Evolutionary conservation across 2,797 vertebrate species (phyloP), one percentile per base, ranked within the genome.

Genomic region (Diceros bicornis): DNA sequence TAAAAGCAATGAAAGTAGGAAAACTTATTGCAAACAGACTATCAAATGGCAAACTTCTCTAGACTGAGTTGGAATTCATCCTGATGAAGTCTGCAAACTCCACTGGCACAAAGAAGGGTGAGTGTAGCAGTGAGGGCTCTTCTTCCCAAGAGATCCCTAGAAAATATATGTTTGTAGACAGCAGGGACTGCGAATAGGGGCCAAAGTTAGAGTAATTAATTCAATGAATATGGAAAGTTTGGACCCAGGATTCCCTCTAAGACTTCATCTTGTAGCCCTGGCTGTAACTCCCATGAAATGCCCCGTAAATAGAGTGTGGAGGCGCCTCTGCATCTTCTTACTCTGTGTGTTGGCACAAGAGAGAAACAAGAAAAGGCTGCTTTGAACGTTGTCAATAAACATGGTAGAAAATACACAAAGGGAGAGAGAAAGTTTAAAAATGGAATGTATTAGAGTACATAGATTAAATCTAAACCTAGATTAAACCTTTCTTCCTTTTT

Each of bases 241-340:
- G n/a, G 12, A 44, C 4, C 5, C 12, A 21, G 20, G 18, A 2
- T 37, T 78, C 4, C 4, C 57, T 84, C 20, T n/a, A 21, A 52
- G 1, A 1, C 3, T 47, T 59, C 55, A 50, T 37, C 12, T 0
- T 29, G 0, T n/a, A 25, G 11, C 16, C 7, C 7, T 1, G 6
- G 25, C 27, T 12, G 4, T 4, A 74, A 50, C 14, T 5, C 4
- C 37, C 21, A 17, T 2, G 4, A 44, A 69, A n/a, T 4, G 1
- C 21, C 18, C 10, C 18, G 7, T n/a, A 52, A 25, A 13, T 29
- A 32, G 29, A 34, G 8, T 5, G 4, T 4, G 11, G 11, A 23
- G 6, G 9, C 7, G 41, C 1, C 37, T 79, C 23, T 62, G 2
- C 1, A 6, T 32, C 47, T 64, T 89, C 37, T 68, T 72, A 23